phyloP scores from a whole-genome alignment of 1,140 invertebrate species.

The Drosophila sulfurigaster region DNA sequence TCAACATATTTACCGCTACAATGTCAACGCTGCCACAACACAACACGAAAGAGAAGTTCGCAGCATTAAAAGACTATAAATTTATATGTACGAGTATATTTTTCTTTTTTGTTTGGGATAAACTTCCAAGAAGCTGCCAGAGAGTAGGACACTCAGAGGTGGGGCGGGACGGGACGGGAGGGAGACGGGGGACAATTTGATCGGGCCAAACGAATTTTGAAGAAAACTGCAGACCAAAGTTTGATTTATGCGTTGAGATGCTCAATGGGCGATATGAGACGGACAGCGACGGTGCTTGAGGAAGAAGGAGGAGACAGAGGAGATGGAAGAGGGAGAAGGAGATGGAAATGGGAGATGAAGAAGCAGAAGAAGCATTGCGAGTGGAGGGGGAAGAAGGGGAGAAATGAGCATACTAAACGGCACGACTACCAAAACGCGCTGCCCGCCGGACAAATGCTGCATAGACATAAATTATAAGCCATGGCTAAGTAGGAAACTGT shows the following conservation, averaged over 20 bases:
- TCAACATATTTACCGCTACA: slow-evolving; percentile 72
- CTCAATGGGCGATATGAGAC: slow-evolving; percentile 70
- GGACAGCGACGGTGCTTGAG: slow-evolving; percentile 17
- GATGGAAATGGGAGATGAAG: not conserved
- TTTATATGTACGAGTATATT: slow-evolving; percentile 35
- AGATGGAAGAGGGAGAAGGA: slow-evolving; percentile 9
- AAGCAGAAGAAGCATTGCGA: slow-evolving; percentile 33
- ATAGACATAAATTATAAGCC: slow-evolving; percentile 79
- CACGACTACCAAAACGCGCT: slow-evolving; percentile 72
- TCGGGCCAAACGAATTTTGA: slow-evolving; percentile 50
- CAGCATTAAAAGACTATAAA: slow-evolving; percentile 77
- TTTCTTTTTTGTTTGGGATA: slow-evolving; percentile 11
- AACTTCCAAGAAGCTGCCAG: slow-evolving; percentile 68
- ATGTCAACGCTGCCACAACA: slow-evolving; percentile 61
- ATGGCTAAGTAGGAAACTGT: slow-evolving; percentile 61
- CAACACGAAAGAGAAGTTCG: slow-evolving; percentile 36
- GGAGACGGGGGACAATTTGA: slow-evolving; percentile 56
- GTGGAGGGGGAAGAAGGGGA: not conserved
- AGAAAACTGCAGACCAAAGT: slow-evolving; percentile 69
- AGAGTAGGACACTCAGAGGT: slow-evolving; percentile 16
- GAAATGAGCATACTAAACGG: slow-evolving; percentile 46
- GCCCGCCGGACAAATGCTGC: slow-evolving; percentile 71
- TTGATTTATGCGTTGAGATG: slow-evolving; percentile 80
- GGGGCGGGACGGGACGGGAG: not conserved
- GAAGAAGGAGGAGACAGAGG: slow-evolving; percentile 6